Percentiles rank a stretch among this genome's conserved stretches.
These are phyloP conservation scores for Darevskia mixta DNA, from an alignment of 2,797 vertebrate genomes.

Conservation along the genomic window DNA sequence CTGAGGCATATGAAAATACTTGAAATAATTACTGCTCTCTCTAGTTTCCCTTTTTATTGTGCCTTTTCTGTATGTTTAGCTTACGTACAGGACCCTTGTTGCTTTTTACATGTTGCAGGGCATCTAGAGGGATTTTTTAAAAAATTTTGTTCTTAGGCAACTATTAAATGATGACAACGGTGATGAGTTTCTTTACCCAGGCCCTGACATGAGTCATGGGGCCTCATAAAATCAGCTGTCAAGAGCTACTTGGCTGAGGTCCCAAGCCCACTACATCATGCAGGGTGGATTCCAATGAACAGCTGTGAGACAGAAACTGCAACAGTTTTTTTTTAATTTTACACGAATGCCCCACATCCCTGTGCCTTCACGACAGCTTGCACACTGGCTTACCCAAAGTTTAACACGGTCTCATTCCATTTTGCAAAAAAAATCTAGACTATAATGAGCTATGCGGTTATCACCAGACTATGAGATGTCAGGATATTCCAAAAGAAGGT, in stretches of 20 bases:
- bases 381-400: background rate
- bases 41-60: background rate
- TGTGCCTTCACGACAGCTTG: too few species aligned
- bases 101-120: background rate
- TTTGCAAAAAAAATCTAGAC: background rate
- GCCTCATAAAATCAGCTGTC: background rate
- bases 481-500: background rate
- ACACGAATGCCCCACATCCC: background rate
- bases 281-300: background rate
- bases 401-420: background rate
- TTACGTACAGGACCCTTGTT: background rate
- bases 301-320: background rate
- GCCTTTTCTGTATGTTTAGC: background rate
- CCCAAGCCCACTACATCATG: background rate
- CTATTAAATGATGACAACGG: background rate
- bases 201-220: background rate
- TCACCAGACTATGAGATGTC: background rate
- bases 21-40: background rate
- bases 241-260: too few species aligned
- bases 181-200: background rate
- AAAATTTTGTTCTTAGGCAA: background rate
- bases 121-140: background rate
- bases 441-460: background rate
- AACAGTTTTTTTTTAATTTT: background rate
- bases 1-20: too few species aligned